Evolutionary conservation across 2,797 vertebrate species (phyloP).

Genomic region (Diceros bicornis): DNA sequence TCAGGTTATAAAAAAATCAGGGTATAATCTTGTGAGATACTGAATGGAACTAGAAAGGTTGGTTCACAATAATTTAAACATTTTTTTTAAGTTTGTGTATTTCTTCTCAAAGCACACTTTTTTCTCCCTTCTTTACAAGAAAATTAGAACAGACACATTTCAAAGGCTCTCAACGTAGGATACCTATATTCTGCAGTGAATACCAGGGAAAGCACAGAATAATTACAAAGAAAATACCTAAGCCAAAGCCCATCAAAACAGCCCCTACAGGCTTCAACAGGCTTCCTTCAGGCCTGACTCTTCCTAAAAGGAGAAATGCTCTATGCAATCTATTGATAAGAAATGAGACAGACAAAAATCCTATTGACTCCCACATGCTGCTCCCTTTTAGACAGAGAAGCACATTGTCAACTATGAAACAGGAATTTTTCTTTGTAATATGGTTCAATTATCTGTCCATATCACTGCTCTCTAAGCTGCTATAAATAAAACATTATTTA

Average conservation of each 20-base stretch:
- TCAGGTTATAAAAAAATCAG: background rate
- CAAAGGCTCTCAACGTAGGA: background rate
- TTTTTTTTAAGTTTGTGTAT: background rate
- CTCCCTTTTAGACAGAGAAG: background rate
- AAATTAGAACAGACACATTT: background rate
- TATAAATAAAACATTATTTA: background rate
- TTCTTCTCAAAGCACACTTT: background rate
- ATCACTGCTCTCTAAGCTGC: background rate
- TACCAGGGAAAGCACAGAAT: background rate
- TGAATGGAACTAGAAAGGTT: background rate
- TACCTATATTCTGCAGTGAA: background rate
- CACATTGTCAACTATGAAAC: background rate
- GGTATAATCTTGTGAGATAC: background rate
- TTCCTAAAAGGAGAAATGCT: background rate
- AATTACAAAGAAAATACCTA: conserved; percentile 31
- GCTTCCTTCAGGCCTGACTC: background rate
- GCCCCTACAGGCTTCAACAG: background rate
- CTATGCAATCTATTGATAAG: background rate
- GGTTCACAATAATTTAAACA: background rate
- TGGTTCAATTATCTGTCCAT: background rate
- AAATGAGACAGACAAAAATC: background rate
- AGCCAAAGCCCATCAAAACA: background rate
- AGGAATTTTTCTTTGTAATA: background rate
- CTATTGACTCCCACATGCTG: background rate
- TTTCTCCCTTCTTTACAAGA: background rate